Percentiles rank a stretch among this genome's conserved stretches.
These are phyloP conservation scores for Nephrotoma flavescens DNA, from an alignment of 2,888 invertebrate genomes.

Conservation along the genomic window DNA sequence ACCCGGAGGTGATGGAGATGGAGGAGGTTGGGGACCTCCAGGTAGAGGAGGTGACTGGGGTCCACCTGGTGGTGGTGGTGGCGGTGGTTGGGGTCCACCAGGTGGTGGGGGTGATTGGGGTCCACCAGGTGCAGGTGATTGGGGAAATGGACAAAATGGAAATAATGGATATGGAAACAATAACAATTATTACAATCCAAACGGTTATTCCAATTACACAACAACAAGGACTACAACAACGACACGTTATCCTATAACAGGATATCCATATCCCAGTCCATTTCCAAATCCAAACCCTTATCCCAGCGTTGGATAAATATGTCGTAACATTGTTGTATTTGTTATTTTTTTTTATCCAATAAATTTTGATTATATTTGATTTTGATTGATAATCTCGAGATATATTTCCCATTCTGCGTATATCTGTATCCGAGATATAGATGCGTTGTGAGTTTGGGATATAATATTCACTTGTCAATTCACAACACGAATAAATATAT, in stretches of 20 bases:
- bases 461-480: conserved; percentile 14
- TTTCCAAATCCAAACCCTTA: neutral
- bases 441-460: neutral
- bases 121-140: neutral
- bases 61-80: conserved; percentile 5
- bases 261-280: neutral
- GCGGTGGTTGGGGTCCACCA: neutral
- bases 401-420: neutral
- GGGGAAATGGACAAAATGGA: neutral
- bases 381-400: neutral
- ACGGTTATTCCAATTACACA: neutral
- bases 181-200: neutral
- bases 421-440: neutral
- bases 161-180: neutral
- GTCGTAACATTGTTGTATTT: neutral
- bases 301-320: neutral
- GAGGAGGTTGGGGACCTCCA: neutral
- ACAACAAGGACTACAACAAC: neutral
- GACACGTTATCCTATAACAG: neutral
- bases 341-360: neutral
- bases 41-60: neutral
- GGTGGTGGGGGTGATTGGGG: too few relatives aligned
- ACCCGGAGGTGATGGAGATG: neutral
- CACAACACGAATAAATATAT: conserved; percentile 12
- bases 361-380: neutral